Conservation (phyloP, 2,113 vertebrate species). For the Procavia capensis region DNA sequence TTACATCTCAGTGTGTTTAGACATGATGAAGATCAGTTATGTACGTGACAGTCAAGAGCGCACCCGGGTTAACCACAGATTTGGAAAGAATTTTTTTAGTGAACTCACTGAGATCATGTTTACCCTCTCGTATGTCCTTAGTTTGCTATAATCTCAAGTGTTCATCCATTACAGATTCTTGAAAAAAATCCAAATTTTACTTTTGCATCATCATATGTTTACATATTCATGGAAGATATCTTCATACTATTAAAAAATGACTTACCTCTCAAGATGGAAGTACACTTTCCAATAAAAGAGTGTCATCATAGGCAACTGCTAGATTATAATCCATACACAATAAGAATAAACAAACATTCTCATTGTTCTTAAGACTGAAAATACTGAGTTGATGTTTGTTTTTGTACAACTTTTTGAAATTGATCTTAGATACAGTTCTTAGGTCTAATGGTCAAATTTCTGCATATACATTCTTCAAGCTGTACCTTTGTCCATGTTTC, state of each 20-base stretch:
- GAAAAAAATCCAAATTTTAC: not conserved
- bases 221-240: not conserved
- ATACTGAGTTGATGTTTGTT: not conserved
- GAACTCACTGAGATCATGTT: not conserved
- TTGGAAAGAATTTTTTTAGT: not conserved
- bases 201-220: not conserved
- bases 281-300: constrained; percentile 21
- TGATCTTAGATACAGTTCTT: not conserved
- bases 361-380: constrained; percentile 29
- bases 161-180: constrained; percentile 27
- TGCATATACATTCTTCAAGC: not conserved
- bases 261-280: not conserved
- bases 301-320: not conserved
- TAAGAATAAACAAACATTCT: not conserved
- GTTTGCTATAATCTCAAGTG: not conserved
- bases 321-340: not conserved
- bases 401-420: not conserved
- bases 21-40: not conserved
- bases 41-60: not conserved
- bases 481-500: not conserved
- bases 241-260: not conserved
- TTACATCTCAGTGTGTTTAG: not conserved
- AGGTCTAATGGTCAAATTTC: not conserved
- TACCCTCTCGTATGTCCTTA: not conserved
- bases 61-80: not conserved